Conservation (phyloP, 2,113 vertebrate genomes). For the Daboia siamensis region DNA sequence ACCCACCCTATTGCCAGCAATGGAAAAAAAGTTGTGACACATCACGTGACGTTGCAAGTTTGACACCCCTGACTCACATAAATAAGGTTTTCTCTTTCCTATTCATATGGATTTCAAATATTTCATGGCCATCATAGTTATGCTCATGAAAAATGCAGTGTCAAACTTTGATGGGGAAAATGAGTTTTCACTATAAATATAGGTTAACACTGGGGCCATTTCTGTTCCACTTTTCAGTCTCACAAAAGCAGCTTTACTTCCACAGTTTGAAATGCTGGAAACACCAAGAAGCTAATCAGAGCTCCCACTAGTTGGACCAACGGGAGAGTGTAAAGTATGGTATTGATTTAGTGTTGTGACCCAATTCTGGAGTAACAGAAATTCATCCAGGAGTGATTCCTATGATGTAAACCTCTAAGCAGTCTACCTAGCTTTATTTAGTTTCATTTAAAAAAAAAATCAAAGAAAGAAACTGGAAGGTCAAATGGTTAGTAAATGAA, state of each 20-base stretch:
- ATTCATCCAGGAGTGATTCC: background rate
- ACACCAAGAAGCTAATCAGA: background rate
- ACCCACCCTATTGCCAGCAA: too few relatives aligned
- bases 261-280: background rate
- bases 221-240: background rate
- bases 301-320: background rate
- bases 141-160: background rate
- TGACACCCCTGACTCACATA: background rate
- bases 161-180: background rate
- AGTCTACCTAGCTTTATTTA: background rate
- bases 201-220: background rate
- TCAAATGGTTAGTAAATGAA: background rate
- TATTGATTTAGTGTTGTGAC: background rate
- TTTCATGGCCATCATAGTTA: background rate
- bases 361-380: background rate
- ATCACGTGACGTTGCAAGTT: too few relatives aligned
- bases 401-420: background rate
- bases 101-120: background rate
- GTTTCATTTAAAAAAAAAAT: background rate
- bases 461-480: background rate
- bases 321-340: background rate
- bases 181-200: background rate
- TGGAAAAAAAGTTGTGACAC: too few relatives aligned
- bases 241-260: background rate
- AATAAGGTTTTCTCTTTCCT: background rate